Percentiles rank a stretch among this genome's conserved stretches.
Conservation (phyloP, 2,888 invertebrate genomes). For the Opisthograptis luteolata region DNA sequence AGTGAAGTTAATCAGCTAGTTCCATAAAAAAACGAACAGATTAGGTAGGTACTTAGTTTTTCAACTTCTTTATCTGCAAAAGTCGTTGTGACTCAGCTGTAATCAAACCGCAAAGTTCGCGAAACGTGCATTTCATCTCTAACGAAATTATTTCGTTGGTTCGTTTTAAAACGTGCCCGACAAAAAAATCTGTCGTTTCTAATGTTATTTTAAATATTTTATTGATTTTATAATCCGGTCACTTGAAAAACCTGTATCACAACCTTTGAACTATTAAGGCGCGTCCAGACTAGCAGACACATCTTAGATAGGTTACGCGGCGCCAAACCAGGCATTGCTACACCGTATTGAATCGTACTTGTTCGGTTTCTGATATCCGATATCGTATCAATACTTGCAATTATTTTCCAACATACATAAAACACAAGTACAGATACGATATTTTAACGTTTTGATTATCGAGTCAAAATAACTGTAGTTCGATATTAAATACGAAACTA, state of each 20-base stretch:
- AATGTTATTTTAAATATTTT: conserved; percentile 57
- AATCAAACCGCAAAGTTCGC: conserved; percentile 6
- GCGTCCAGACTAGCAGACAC: conserved; percentile 31
- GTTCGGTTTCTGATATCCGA: too few relatives aligned
- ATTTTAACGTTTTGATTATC: too few relatives aligned
- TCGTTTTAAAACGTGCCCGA: conserved; percentile 40
- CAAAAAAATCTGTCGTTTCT: conserved; percentile 47
- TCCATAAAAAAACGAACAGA: too few relatives aligned
- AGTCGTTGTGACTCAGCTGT: neutral
- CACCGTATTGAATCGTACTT: too few relatives aligned
- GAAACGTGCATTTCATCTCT: conserved; percentile 12
- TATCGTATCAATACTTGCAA: too few relatives aligned
- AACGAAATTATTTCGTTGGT: conserved; percentile 27
- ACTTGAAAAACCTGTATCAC: conserved; percentile 61
- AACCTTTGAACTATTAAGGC: conserved; percentile 75
- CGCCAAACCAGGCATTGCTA: too few relatives aligned
- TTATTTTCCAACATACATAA: too few relatives aligned
- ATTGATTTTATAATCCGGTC: conserved; percentile 56
- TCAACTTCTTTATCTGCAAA: neutral
- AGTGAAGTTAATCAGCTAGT: too few relatives aligned
- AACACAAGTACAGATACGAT: too few relatives aligned
- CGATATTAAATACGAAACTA: too few relatives aligned
- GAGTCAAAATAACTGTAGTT: too few relatives aligned
- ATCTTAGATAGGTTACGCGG: conserved; percentile 11
- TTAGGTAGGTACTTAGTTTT: too few relatives aligned